Evolutionary conservation across 2,797 vertebrate genomes (phyloP).

Genomic region (Heteromormyrus szaboi): DNA sequence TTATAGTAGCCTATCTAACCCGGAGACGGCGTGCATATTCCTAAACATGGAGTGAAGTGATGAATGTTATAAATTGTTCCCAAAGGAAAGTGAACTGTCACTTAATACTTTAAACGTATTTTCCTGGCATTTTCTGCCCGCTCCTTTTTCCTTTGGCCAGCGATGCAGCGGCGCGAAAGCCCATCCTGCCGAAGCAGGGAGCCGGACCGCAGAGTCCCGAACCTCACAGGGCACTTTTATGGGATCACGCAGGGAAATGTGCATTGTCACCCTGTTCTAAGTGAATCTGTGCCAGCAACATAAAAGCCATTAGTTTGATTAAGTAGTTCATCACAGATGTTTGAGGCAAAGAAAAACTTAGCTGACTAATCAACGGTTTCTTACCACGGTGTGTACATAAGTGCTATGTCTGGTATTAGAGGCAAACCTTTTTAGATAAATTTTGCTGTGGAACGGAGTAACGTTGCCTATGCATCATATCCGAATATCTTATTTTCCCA

Average conservation of each 20-base stretch:
- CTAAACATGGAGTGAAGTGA: not conserved
- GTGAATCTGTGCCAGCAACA: not conserved
- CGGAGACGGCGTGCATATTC: not conserved
- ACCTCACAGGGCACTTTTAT: not conserved
- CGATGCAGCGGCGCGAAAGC: not conserved
- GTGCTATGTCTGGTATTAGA: not conserved
- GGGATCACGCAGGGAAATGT: not conserved
- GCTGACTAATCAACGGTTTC: conserved; percentile 7
- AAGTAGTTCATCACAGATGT: conserved; percentile 11
- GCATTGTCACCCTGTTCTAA: not conserved
- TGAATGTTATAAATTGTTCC: not conserved
- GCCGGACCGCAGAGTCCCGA: not conserved
- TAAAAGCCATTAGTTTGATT: conserved; percentile 5
- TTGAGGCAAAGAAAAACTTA: not conserved
- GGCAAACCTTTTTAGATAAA: not conserved
- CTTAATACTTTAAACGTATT: not conserved
- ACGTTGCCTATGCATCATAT: not conserved
- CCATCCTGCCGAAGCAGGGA: not conserved
- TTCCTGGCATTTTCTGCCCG: not conserved
- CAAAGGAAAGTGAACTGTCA: not conserved
- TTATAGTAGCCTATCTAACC: not conserved
- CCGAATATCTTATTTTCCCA: not conserved
- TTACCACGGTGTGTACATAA: not conserved
- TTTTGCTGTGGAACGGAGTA: not conserved
- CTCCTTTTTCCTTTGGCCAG: not conserved